Conservation (phyloP, 2,797 vertebrate genomes). For the Poecilia wingei region DNA sequence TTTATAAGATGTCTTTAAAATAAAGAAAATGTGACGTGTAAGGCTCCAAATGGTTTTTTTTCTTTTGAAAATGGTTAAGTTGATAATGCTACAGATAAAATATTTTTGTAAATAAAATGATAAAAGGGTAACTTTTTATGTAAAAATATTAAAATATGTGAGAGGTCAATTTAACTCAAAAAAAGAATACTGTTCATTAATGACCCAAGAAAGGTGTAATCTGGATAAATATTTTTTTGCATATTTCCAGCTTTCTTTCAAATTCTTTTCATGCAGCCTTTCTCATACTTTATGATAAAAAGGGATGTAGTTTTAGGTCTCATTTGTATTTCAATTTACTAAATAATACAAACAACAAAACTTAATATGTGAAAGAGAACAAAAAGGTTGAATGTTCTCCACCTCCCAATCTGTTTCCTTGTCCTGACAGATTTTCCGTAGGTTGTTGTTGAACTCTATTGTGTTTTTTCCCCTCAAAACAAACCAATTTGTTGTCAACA, state of each 20-base stretch:
- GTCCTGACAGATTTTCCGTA: not conserved
- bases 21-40: too few relatives aligned
- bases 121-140: not conserved
- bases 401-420: not conserved
- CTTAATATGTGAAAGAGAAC: not conserved
- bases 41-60: too few relatives aligned
- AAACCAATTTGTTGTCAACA: not conserved
- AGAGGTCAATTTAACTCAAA: not conserved
- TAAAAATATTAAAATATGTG: not conserved
- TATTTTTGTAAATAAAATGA: not conserved
- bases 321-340: not conserved
- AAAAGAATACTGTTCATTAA: not conserved
- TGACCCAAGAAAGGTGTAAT: not conserved
- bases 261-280: not conserved
- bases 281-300: not conserved
- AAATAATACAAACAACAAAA: not conserved
- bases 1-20: too few relatives aligned
- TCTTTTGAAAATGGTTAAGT: too few relatives aligned
- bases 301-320: not conserved
- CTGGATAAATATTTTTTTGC: not conserved
- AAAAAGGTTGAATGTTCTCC: not conserved
- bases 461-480: not conserved
- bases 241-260: not conserved
- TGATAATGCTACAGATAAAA: not conserved
- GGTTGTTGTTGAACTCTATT: not conserved